These are phyloP conservation scores for Frieseomelitta varia DNA, from an alignment of 1,140 invertebrate species.

Conservation along the genomic window DNA sequence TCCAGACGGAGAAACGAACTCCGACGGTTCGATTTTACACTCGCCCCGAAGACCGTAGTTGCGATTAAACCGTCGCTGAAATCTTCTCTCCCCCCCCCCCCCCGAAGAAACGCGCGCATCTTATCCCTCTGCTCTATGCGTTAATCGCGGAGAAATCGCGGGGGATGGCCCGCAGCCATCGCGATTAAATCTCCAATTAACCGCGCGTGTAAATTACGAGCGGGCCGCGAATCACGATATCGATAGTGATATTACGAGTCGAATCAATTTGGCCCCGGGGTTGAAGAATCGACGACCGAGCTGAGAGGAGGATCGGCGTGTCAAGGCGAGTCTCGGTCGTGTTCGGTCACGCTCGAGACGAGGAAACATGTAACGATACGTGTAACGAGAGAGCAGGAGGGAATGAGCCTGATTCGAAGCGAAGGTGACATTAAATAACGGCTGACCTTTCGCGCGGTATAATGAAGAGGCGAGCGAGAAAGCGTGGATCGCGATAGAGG, in stretches of 20 bases:
- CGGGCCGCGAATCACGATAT: background rate
- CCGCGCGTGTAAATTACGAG: conserved; percentile 27
- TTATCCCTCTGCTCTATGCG: no score
- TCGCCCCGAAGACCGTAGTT: background rate
- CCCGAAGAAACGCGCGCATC: background rate
- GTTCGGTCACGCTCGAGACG: conserved; percentile 4
- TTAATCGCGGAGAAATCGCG: conserved; percentile 3
- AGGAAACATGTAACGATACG: conserved; percentile 4
- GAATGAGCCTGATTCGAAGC: background rate
- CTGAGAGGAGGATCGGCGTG: background rate
- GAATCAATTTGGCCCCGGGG: background rate
- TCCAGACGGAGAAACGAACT: background rate
- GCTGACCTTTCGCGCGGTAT: conserved; percentile 29
- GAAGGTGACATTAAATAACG: conserved; percentile 25
- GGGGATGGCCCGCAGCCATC: background rate
- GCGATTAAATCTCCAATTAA: conserved; percentile 32
- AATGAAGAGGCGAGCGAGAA: conserved; percentile 24
- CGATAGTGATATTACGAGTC: conserved; percentile 15
- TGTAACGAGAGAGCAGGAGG: conserved; percentile 24
- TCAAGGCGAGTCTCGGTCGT: background rate
- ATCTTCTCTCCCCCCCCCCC: background rate
- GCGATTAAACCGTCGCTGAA: conserved; percentile 4
- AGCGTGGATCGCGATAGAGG: conserved; percentile 12
- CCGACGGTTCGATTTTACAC: background rate
- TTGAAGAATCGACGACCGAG: background rate